phyloP scores from a whole-genome alignment of 2,113 vertebrate species.

The Gadus chalcogrammus region DNA sequence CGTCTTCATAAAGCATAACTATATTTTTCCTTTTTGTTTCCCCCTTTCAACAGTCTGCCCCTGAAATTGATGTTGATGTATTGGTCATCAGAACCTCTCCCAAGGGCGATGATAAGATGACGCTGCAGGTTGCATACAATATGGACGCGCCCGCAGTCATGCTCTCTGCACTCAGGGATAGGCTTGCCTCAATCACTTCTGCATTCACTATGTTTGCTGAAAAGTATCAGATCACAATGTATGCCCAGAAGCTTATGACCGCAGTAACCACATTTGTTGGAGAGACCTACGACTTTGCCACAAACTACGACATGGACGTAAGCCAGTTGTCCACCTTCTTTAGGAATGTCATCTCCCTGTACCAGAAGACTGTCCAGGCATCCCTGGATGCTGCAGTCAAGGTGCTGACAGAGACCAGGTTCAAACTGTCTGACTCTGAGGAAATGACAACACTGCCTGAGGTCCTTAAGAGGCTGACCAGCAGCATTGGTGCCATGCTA shows the following conservation, averaged over 20 bases:
- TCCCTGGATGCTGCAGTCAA: constrained; percentile 72
- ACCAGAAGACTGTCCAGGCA: constrained; percentile 61
- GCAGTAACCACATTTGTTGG: constrained; percentile 54
- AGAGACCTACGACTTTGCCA: constrained; percentile 53
- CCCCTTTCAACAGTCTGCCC: constrained; percentile 71
- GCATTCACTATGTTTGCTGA: constrained; percentile 66
- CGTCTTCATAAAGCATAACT: neutral
- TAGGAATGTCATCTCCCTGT: constrained; percentile 63
- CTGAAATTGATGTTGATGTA: constrained; percentile 76
- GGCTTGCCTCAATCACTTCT: constrained; percentile 65
- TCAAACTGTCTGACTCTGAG: constrained; percentile 74
- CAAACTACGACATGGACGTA: constrained; percentile 58
- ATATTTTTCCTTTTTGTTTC: neutral
- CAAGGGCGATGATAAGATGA: constrained; percentile 59
- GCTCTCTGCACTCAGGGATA: constrained; percentile 72
- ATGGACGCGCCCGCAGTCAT: constrained; percentile 69
- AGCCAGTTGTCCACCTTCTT: constrained; percentile 67
- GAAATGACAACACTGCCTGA: constrained; percentile 73
- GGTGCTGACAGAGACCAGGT: constrained; percentile 74
- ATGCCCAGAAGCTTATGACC: constrained; percentile 57
- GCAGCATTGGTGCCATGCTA: constrained; percentile 38
- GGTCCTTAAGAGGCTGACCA: constrained; percentile 64
- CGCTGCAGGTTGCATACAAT: constrained; percentile 77
- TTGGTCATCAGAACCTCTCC: constrained; percentile 67
- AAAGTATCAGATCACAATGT: constrained; percentile 64